A percentile compares a stretch with the other conserved stretches of the same genome.
Conservation (phyloP, 2,797 vertebrate genomes). For the Hyperoplus immaculatus region DNA sequence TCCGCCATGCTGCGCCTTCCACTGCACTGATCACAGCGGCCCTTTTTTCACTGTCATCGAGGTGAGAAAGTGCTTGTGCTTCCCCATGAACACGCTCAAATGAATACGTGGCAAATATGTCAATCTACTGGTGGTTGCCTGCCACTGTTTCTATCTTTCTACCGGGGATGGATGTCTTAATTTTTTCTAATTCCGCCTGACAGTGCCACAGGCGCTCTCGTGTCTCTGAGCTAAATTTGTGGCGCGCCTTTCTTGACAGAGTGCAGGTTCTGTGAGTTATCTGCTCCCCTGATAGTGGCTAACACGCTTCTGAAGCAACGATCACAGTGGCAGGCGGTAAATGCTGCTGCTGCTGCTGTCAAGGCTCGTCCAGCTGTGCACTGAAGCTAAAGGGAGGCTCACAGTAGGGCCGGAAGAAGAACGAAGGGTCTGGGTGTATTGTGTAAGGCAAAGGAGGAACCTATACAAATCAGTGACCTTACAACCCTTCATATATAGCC, state of each 20-base stretch:
- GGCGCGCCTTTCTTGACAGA: slow-evolving; percentile 74
- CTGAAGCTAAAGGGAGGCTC: slow-evolving; percentile 35
- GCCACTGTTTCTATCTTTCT: slow-evolving; percentile 68
- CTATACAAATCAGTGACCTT: slow-evolving; percentile 49
- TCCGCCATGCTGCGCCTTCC: slow-evolving; percentile 74
- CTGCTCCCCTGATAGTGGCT: slow-evolving; percentile 67
- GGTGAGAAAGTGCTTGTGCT: slow-evolving; percentile 80
- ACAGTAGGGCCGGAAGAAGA: slow-evolving; percentile 17
- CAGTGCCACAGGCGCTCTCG: slow-evolving; percentile 80
- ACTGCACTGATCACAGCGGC: slow-evolving; percentile 75
- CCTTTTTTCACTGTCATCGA: slow-evolving; percentile 78
- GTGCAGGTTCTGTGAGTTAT: slow-evolving; percentile 75
- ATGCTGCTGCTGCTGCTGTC: slow-evolving; percentile 31
- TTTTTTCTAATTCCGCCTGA: slow-evolving; percentile 86
- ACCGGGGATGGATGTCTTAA: slow-evolving; percentile 83
- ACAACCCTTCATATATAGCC: slow-evolving; percentile 33
- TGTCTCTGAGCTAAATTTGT: slow-evolving; percentile 74
- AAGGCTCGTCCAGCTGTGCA: slow-evolving; percentile 40
- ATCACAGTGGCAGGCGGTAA: slow-evolving; percentile 46
- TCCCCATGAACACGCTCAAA: slow-evolving; percentile 78
- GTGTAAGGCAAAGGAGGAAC: slow-evolving; percentile 30
- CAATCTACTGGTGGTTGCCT: slow-evolving; percentile 69
- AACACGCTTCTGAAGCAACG: slow-evolving; percentile 54
- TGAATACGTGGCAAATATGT: slow-evolving; percentile 80
- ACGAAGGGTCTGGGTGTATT: slow-evolving; percentile 18